phyloP scores from a whole-genome alignment of 2,888 invertebrate species.

The Heterodera filipjevi region DNA sequence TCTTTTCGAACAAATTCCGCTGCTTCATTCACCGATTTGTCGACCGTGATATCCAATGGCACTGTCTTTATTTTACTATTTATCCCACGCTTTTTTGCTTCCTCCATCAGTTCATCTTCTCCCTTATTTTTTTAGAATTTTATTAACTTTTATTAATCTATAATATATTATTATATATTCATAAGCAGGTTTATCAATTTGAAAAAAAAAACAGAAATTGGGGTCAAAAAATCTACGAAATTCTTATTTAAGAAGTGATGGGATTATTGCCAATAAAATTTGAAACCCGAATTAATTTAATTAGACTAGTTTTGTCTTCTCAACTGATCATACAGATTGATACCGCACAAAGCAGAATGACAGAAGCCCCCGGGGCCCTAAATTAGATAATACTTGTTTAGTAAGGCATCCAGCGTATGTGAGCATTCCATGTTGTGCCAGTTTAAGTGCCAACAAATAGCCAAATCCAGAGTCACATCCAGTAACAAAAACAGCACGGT shows the following conservation, averaged over 20 bases:
- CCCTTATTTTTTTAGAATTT: background rate
- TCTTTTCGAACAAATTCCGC: constrained; percentile 17
- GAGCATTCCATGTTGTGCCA: constrained; percentile 74
- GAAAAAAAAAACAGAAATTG: background rate
- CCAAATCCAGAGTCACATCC: constrained; percentile 65
- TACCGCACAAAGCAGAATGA: too few species aligned
- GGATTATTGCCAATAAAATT: too few species aligned
- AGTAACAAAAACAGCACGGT: constrained; percentile 55
- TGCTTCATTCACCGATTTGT: constrained; percentile 30
- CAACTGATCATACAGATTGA: too few species aligned
- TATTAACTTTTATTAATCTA: too few species aligned
- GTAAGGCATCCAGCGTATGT: constrained; percentile 79
- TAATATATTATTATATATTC: too few species aligned
- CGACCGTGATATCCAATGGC: constrained; percentile 29
- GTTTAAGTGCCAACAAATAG: constrained; percentile 61
- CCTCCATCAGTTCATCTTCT: constrained; percentile 70
- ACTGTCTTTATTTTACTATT: constrained; percentile 30
- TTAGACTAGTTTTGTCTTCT: too few species aligned
- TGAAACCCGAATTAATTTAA: too few species aligned
- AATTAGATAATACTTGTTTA: constrained; percentile 47
- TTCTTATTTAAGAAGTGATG: too few species aligned
- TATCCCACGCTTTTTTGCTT: constrained; percentile 71
- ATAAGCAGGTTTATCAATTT: too few species aligned
- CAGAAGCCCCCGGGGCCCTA: too few species aligned
- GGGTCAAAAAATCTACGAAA: background rate